Conservation (phyloP, 1,140 invertebrate species). For the Asbolus verrucosus region DNA sequence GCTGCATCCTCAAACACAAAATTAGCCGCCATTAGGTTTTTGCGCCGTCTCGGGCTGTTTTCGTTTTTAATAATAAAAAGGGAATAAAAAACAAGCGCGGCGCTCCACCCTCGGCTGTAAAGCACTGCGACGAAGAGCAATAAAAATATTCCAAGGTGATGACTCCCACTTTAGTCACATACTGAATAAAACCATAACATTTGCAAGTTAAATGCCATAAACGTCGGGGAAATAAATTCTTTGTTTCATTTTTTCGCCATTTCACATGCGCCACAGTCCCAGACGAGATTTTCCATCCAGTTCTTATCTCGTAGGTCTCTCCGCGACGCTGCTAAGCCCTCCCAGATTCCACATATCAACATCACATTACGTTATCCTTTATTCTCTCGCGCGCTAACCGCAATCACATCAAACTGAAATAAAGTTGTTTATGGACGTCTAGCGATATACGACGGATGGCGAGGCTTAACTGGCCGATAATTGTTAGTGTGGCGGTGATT, state of each 20-base stretch:
- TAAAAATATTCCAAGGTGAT: conserved; percentile 66
- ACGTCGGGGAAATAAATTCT: conserved; percentile 63
- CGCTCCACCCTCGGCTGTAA: too few relatives aligned
- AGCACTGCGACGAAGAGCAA: conserved; percentile 57
- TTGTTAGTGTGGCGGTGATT: conserved; percentile 23
- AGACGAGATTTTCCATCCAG: conserved; percentile 31
- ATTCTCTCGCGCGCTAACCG: too few relatives aligned
- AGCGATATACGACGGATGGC: background rate
- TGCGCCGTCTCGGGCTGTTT: background rate
- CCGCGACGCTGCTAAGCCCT: too few relatives aligned
- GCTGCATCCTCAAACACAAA: background rate
- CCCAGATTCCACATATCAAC: conserved; percentile 58
- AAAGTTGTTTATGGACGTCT: conserved; percentile 51
- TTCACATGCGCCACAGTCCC: conserved; percentile 22
- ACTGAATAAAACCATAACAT: conserved; percentile 65
- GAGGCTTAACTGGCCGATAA: conserved; percentile 21
- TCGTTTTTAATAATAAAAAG: conserved; percentile 11
- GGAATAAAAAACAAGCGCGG: conserved; percentile 8
- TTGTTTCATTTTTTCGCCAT: conserved; percentile 61
- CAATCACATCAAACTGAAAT: conserved; percentile 54
- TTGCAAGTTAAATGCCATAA: conserved; percentile 67
- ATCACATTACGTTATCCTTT: conserved; percentile 49
- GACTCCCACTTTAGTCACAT: conserved; percentile 63
- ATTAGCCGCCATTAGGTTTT: conserved; percentile 12
- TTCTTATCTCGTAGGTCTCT: too few relatives aligned